phyloP scores from a whole-genome alignment of 1,140 invertebrate species.

The Tribolium madens region DNA sequence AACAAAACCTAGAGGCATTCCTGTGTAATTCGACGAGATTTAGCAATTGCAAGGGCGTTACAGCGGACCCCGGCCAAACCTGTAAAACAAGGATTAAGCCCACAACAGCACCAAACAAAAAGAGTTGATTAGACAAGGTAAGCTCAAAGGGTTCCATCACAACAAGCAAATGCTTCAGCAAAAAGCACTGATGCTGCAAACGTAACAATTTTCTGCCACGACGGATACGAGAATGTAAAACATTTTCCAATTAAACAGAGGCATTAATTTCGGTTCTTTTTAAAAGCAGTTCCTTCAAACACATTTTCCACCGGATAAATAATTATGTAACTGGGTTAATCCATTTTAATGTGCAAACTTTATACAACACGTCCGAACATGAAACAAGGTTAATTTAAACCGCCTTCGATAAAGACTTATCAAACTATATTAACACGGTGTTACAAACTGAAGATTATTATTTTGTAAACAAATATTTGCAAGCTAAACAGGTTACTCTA shows the following conservation, averaged over 20 bases:
- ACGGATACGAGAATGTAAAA: constrained; percentile 7
- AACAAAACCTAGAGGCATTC: constrained; percentile 9
- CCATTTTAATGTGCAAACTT: constrained; percentile 2
- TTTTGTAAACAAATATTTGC: constrained; percentile 15
- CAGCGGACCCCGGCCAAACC: constrained; percentile 3
- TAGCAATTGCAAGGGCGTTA: constrained; percentile 36
- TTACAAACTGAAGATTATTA: neutral
- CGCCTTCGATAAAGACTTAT: constrained; percentile 11
- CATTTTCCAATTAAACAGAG: constrained; percentile 28
- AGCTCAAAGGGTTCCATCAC: constrained; percentile 31
- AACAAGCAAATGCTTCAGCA: too few species aligned
- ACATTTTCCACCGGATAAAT: too few species aligned
- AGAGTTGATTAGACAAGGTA: constrained; percentile 38
- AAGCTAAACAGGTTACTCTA: neutral
- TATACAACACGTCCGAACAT: neutral
- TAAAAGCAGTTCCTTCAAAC: neutral
- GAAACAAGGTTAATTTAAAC: constrained; percentile 18
- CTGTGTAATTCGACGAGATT: constrained; percentile 11
- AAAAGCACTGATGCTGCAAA: constrained; percentile 11
- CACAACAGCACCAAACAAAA: constrained; percentile 28
- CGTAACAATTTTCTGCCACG: constrained; percentile 21
- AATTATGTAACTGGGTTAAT: constrained; percentile 17
- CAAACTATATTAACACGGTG: neutral
- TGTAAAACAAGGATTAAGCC: constrained; percentile 37
- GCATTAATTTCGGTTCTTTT: constrained; percentile 20